Base-by-base conservation (phyloP, 2,888 invertebrate genomes). In the Drosophila ezoana region DNA sequence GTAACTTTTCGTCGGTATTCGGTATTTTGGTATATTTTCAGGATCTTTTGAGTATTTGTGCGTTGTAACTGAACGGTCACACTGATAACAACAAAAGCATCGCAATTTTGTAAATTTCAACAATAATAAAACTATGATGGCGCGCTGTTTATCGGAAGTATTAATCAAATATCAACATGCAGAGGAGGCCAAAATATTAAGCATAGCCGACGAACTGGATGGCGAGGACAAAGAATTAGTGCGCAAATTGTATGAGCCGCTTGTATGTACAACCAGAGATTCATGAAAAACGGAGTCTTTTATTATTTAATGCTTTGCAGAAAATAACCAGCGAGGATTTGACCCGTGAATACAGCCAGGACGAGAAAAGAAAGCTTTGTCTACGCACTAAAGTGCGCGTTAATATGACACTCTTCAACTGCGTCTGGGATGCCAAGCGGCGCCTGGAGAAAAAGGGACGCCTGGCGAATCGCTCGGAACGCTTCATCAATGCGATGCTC, bases 381-480 rank as follows among this genome's bases (percentile, higher is more conserved):
- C 14, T 70, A 13, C 72, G 80, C 4, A 86, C 83, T 0, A 79
- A 82, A 23, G 23, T 70, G 0, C 59, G 65, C 0, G 83, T 83
- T 0, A 16, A 71, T 1, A 88, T 86, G 80, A 62, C 60, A 0
- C 33, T 45, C 0, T 60, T 59, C 6, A 83, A 83, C 28, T 68
- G 69, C 18, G 49, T 86, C 0, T 74, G 64, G 54, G 89, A 88
- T 0, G 83, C 80, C 3, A 88, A 83, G 6, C 44, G 40, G n/a
- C 57, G 71, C 0, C 20, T 83, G 0, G 54, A 64, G 0, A 47
- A 20, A 10, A 79, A 69, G 18, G 69, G 65, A 0, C 77, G 88
- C 0, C 16, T 83, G 8, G 20, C 13, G 0, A 63, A 75, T 4
- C 68, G 59, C 0, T 77, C 83, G 0, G 53, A 72, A 9, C 48